Evolutionary conservation across 2,888 invertebrate genomes (phyloP), one percentile per base, ranked within the genome.

Genomic region (Lamellibrachia satsuma): DNA sequence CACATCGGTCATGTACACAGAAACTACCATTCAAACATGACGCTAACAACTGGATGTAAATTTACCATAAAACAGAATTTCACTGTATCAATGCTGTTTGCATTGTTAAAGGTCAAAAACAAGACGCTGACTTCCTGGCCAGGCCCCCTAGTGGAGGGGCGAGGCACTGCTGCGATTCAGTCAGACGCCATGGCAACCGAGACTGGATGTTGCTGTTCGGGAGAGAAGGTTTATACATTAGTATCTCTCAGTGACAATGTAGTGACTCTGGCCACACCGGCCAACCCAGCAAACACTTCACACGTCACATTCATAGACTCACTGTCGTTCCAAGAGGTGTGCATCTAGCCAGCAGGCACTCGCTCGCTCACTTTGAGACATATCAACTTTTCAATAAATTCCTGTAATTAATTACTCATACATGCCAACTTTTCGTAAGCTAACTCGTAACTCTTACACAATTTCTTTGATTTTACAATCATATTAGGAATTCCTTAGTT

Each of bases 181-280:
- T 75, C 75, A 75, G 75, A 75, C 75, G 75, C 75, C 75, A 75
- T 75, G 75, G 75, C 75, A 75, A 75, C 75, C 75, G 15, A 75
- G 75, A 75, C 75, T 75, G 75, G 15, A 22, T 75, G 75, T 75
- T 75, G 75, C 75, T 75, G 75, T 75, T 75, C 2, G 75, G 75
- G 75, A 75, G 75, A 75, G 75, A 75, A 75, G 75, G 75, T 75
- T 75, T 75, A 75, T 75, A 75, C 75, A 75, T 75, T 75, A 75
- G 75, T 75, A 75, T 22, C 75, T n/a, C 22, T 75, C 75, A 4
- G 75, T 75, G 75, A 75, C 11, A 75, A 75, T 22, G 39, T 39
- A 39, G 39, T 39, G 39, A 39, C 39, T 22, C 75, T 75, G 75
- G 75, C 75, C 75, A 75, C 8, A 75, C 75, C 75, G 7, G 75